These are phyloP conservation scores for Crotalus tigris DNA, from an alignment of 2,113 vertebrate species.

Conservation along the genomic window DNA sequence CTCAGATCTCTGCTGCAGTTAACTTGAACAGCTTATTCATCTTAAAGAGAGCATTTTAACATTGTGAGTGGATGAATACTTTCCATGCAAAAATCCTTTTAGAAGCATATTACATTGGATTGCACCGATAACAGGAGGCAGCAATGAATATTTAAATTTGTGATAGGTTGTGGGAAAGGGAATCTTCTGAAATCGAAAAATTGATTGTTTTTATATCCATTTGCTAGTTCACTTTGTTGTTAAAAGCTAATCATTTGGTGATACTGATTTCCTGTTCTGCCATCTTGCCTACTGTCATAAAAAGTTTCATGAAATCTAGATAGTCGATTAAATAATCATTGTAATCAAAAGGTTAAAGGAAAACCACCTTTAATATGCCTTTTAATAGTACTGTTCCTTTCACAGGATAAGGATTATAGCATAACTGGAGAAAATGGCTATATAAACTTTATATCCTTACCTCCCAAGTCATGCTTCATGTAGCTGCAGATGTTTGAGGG, in stretches of 20 bases:
- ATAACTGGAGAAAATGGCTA: not conserved
- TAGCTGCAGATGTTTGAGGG: not conserved
- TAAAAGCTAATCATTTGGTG: conserved; percentile 23
- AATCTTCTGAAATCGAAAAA: conserved; percentile 38
- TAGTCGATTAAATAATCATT: not conserved
- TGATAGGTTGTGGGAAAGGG: not conserved
- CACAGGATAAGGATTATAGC: not conserved
- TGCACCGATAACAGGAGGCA: conserved; percentile 41
- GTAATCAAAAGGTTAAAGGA: not conserved
- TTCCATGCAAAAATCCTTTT: conserved; percentile 29
- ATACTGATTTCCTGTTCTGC: conserved; percentile 7
- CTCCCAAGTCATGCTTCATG: not conserved
- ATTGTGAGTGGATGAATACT: not conserved
- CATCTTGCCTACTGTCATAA: not conserved
- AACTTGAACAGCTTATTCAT: conserved; percentile 45
- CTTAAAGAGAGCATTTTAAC: conserved; percentile 48
- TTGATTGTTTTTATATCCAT: conserved; percentile 42
- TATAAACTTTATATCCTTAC: not conserved
- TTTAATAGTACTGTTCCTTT: not conserved
- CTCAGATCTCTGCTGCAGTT: conserved; percentile 33
- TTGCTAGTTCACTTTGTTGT: conserved; percentile 19
- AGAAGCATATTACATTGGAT: conserved; percentile 22
- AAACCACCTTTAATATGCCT: conserved; percentile 18
- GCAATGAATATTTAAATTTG: conserved; percentile 35
- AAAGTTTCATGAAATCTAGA: not conserved